Conservation (phyloP, 1,140 invertebrate species). For the Eumeta japonica region DNA sequence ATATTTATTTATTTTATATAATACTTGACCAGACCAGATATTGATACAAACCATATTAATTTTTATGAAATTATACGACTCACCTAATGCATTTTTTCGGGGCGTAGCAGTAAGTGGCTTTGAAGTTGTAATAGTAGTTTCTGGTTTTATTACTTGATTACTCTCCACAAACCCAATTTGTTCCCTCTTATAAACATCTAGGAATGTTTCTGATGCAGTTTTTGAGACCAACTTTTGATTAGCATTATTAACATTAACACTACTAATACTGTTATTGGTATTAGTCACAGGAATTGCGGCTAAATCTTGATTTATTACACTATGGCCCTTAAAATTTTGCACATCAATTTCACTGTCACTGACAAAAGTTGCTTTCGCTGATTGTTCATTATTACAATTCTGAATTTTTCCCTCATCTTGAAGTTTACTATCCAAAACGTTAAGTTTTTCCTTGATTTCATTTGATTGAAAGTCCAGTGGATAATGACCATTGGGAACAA, state of each 20-base stretch:
- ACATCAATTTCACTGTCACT: not conserved
- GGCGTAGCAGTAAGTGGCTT: too few relatives aligned
- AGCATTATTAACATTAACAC: conserved; percentile 29
- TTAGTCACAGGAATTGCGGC: conserved; percentile 7
- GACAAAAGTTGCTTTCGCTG: not conserved
- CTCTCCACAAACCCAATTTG: conserved; percentile 32
- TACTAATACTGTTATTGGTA: conserved; percentile 44
- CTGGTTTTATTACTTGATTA: not conserved
- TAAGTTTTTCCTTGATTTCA: not conserved
- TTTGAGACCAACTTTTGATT: conserved; percentile 19
- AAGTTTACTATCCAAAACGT: conserved; percentile 29
- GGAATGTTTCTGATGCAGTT: conserved; percentile 32
- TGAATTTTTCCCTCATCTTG: conserved; percentile 14
- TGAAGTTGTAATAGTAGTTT: not conserved
- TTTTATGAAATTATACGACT: not conserved
- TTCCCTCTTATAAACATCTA: conserved; percentile 51
- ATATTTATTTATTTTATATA: not conserved
- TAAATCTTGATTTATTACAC: conserved; percentile 22
- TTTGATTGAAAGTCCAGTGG: conserved; percentile 11
- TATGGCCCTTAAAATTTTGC: conserved; percentile 15
- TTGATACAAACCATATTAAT: not conserved
- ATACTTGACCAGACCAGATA: not conserved
- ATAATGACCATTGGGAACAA: conserved; percentile 39
- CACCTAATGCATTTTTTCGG: not conserved
- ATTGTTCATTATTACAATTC: not conserved